Conservation (phyloP, 2,888 invertebrate genomes). For the Beris morrisii region DNA sequence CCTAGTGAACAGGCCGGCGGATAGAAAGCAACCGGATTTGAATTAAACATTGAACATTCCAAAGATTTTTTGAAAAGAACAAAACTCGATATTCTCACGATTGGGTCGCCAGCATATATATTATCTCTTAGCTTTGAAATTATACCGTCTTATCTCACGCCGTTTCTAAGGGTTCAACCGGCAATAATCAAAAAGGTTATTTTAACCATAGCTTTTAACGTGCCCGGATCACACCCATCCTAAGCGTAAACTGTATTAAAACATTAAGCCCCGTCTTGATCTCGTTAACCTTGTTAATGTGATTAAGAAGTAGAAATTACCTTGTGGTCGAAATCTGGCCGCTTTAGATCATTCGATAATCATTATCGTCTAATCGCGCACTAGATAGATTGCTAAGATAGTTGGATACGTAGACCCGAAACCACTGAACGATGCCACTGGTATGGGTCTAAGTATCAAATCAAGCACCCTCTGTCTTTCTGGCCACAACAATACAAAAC, state of each 20-base stretch:
- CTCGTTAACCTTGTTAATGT: constrained; percentile 31
- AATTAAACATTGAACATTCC: too few species aligned
- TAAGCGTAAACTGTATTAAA: constrained; percentile 13
- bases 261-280: constrained; percentile 21
- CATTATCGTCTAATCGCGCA: constrained; percentile 25
- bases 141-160: too few species aligned
- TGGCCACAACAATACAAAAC: constrained; percentile 18
- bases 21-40: too few species aligned
- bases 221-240: constrained; percentile 19
- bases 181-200: too few species aligned
- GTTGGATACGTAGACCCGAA: constrained; percentile 8
- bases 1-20: too few species aligned
- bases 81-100: too few species aligned
- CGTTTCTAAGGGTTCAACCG: too few species aligned
- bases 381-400: constrained; percentile 17
- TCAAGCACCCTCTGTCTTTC: constrained; percentile 2
- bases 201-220: too few species aligned
- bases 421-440: constrained; percentile 11
- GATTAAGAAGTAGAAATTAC: constrained; percentile 28
- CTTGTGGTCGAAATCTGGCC: constrained; percentile 19
- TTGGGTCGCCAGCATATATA: too few species aligned
- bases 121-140: too few species aligned
- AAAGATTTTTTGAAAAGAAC: too few species aligned
- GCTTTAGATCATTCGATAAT: constrained; percentile 2
- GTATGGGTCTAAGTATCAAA: not conserved